Percentiles rank a stretch among this genome's conserved stretches.
phyloP scores from a whole-genome alignment of 2,113 vertebrate genomes.

The Rhineura floridana region DNA sequence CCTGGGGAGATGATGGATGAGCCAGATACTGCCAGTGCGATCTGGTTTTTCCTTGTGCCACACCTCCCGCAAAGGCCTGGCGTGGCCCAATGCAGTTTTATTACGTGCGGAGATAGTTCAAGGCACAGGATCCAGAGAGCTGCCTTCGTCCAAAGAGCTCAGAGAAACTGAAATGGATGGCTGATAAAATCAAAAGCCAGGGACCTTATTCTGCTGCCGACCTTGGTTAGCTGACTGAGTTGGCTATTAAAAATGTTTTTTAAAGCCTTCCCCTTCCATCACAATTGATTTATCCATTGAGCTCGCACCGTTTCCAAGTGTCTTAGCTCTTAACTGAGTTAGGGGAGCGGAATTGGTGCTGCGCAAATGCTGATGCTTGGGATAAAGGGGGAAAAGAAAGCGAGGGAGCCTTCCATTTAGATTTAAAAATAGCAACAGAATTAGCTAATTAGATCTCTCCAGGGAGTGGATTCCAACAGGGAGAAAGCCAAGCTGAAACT shows the following conservation, averaged over 20 bases:
- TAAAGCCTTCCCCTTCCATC: background rate
- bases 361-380: background rate
- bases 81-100: background rate
- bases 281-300: slow-evolving; percentile 4
- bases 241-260: background rate
- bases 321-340: slow-evolving; percentile 29
- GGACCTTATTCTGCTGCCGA: accelerated
- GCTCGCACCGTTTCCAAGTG: background rate
- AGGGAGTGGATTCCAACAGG: slow-evolving; percentile 55
- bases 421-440: slow-evolving; percentile 62
- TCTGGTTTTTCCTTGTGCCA: background rate
- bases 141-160: accelerated
- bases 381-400: slow-evolving; percentile 14
- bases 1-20: too few species aligned
- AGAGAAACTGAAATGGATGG: background rate
- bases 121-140: accelerated
- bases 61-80: background rate
- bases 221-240: accelerated
- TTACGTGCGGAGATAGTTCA: background rate
- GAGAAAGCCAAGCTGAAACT: background rate
- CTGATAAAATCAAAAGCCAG: background rate
- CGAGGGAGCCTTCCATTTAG: slow-evolving; percentile 47
- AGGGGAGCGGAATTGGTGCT: slow-evolving; percentile 22
- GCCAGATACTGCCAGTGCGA: too few species aligned
- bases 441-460: slow-evolving; percentile 67